A percentile compares a stretch with the other conserved stretches of the same genome.
Conservation (phyloP, 2,113 vertebrate species). For the Larimichthys crocea region DNA sequence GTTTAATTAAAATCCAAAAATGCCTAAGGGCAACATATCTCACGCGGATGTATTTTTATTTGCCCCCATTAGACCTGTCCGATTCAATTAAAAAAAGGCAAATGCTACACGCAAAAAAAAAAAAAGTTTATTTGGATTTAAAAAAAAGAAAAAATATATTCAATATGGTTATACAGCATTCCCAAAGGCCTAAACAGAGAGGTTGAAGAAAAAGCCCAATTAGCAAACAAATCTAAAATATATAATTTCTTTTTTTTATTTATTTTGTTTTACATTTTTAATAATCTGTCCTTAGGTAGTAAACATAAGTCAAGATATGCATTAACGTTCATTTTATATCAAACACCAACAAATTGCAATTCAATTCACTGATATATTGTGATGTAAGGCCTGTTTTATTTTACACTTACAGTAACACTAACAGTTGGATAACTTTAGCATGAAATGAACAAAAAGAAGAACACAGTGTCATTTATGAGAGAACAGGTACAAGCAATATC, state of each 20-base stretch:
- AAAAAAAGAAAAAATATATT: constrained; percentile 37
- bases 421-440: constrained; percentile 17
- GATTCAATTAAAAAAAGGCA: constrained; percentile 38
- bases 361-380: constrained; percentile 16
- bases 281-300: background rate
- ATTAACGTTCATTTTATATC: background rate
- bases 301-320: constrained; percentile 20
- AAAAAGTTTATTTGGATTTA: constrained; percentile 56
- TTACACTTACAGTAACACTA: constrained; percentile 19
- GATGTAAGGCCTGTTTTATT: constrained; percentile 32
- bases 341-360: constrained; percentile 13
- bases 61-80: constrained; percentile 42
- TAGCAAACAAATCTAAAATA: constrained; percentile 11
- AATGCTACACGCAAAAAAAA: constrained; percentile 45
- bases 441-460: constrained; percentile 18
- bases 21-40: constrained; percentile 34
- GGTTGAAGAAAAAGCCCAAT: constrained; percentile 22
- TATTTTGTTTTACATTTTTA: constrained; percentile 24
- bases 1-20: constrained; percentile 51
- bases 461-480: constrained; percentile 20
- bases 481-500: constrained; percentile 27
- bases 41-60: constrained; percentile 33
- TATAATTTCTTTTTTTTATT: constrained; percentile 18
- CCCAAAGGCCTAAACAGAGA: constrained; percentile 31
- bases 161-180: constrained; percentile 45